Conservation (phyloP, 2,888 invertebrate genomes). For the Xestia rhomboidea region DNA sequence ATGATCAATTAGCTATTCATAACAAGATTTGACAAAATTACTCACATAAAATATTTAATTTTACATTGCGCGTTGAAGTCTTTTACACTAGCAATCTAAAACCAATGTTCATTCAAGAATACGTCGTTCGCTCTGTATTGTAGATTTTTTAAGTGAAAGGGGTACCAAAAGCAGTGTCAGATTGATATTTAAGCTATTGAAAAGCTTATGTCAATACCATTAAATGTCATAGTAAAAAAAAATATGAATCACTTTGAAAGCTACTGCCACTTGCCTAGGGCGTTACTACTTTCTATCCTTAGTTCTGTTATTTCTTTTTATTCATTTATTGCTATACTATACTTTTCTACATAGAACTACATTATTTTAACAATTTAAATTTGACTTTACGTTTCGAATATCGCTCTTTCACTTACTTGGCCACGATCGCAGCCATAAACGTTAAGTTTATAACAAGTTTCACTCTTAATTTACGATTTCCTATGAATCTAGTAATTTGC, state of each 20-base stretch:
- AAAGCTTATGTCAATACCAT: background rate
- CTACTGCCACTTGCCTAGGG: background rate
- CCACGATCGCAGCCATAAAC: background rate
- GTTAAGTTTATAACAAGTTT: background rate
- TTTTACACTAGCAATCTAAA: background rate
- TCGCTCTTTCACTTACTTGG: background rate
- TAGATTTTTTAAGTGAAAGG: background rate
- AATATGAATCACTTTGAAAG: background rate
- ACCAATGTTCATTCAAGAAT: background rate
- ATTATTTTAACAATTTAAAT: background rate
- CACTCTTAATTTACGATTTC: slow-evolving; percentile 18
- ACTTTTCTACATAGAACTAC: too few relatives aligned
- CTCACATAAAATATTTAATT: background rate
- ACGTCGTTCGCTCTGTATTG: background rate
- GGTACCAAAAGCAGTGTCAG: background rate
- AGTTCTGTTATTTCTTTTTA: background rate
- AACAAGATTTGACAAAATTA: background rate
- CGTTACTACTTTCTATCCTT: background rate
- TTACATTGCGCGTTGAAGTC: slow-evolving; percentile 31
- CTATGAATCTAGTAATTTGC: slow-evolving; percentile 3
- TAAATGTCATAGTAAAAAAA: background rate
- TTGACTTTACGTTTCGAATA: background rate
- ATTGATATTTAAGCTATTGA: background rate
- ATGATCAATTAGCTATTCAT: background rate
- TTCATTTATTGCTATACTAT: too few relatives aligned